Evolutionary conservation across 1,140 invertebrate genomes (phyloP), one percentile per base, ranked within the genome.

Genomic region (Lepidostoma basale): DNA sequence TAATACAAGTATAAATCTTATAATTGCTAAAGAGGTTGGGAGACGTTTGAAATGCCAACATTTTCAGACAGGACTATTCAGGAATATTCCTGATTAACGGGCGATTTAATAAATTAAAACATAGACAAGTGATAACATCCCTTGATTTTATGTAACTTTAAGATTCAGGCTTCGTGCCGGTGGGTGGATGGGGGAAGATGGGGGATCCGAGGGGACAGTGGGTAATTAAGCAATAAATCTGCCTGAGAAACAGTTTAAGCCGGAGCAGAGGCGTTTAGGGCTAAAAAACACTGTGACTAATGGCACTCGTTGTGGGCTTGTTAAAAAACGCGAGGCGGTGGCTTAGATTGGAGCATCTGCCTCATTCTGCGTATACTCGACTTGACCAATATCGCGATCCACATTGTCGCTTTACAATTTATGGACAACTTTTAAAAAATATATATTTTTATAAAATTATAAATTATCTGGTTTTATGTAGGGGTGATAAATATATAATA

Each of bases 141-240:
- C 52, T 14, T 22, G 30, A 56, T 33, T 56, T 22, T 49, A 30
- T n/a, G 28, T 30, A 36, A 45, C 54, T 65, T 69, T 64, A 65
- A 64, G 36, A 64, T 65, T 69, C 47, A 28, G 26, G 4, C 44
- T 12, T 33, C 33, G 44, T 36, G 25, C 67, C 52, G 36, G n/a
- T 52, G 54, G n/a, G n/a, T n/a, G n/a, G n/a, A n/a, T n/a, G n/a
- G n/a, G n/a, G n/a, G n/a, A n/a, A n/a, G n/a, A n/a, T n/a, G n/a
- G n/a, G n/a, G n/a, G n/a, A n/a, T 8, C 26, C 16, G 52, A 67
- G 69, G 69, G 69, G 69, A 71, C 69, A 71, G 39, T 59, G 69
- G 62, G 69, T 71, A 71, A 71, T 71, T 71, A 71, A 71, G 69
- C 60, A 71, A 71, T 71, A 71, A 71, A 71, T 71, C 69, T 71